Evolutionary conservation across 2,888 invertebrate genomes (phyloP), one percentile per base, ranked within the genome.

Genomic region (Teinopalpus imperialis): DNA sequence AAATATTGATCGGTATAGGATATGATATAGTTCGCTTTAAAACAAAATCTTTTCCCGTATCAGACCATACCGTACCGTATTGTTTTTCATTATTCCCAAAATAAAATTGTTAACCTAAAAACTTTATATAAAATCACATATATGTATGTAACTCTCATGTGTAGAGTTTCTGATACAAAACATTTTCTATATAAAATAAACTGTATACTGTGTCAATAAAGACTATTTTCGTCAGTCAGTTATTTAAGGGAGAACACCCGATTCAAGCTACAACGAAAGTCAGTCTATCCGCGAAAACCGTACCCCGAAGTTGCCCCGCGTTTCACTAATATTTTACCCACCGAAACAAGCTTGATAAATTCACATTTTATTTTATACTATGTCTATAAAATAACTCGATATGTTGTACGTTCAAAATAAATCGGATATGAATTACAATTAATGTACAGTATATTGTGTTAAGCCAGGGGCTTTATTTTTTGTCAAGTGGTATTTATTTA

Each of bases 201-300:
- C 51, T 39, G 10, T 59, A 49, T 34, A 1, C 3, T 7, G 7
- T 13, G 0, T 0, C 1, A 1, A 18, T 9, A 12, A 18, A 1
- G 27, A 45, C 45, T 48, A 18, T 39, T 46, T 29, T 34, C 10
- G 23, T 8, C 34, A 32, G 20, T 4, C 2, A 29, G 12, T 31
- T 31, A 9, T 13, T 43, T 5, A 14, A 2, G 5, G 21, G 42
- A 51, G 40, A 31, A 24, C 13, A 42, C 35, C 49, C 52, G 45
- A 39, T 54, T 36, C 48, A 51, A 53, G 46, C 53, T 43, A 51
- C 53, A 52, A 55, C 55, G 49, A 57, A 61, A 63, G 54, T 65
- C 69, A 70, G 69, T 70, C 52, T 59, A 59, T 57, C 61, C 56
- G 61, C 53, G 66, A 65, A 63, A 58, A 62, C 52, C 62, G 66